phyloP scores from a whole-genome alignment of 2,113 vertebrate species.

The Micronycteris hirsuta region DNA sequence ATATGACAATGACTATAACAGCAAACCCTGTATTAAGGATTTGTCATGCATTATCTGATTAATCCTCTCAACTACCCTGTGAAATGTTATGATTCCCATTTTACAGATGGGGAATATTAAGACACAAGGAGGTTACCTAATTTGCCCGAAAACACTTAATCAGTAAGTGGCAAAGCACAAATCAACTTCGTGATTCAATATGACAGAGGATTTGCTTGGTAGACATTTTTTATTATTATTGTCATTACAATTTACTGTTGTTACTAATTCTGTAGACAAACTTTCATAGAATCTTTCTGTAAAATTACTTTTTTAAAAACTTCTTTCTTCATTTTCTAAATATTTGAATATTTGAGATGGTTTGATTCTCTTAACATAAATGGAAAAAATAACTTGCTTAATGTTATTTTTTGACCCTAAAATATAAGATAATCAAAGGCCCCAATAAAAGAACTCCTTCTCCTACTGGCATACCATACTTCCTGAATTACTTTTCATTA shows the following conservation, averaged over 20 bases:
- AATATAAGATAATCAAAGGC: neutral
- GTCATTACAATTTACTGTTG: neutral
- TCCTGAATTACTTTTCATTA: constrained; percentile 21
- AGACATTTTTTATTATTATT: neutral
- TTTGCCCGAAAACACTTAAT: neutral
- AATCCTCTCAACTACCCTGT: neutral
- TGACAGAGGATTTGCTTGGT: neutral
- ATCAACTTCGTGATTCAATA: neutral
- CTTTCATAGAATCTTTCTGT: neutral
- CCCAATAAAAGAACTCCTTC: neutral
- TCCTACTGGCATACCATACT: neutral
- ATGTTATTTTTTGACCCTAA: neutral
- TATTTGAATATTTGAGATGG: neutral
- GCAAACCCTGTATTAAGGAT: neutral
- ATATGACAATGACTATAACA: neutral
- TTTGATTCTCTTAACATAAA: neutral
- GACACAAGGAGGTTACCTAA: neutral
- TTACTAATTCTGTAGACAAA: neutral
- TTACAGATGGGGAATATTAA: neutral
- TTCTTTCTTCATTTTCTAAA: neutral
- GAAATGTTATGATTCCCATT: neutral
- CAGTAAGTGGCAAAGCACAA: neutral
- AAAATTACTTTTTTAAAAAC: neutral
- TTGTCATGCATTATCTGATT: neutral
- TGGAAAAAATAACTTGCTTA: neutral